phyloP scores from a whole-genome alignment of 2,888 invertebrate species.

The Agrochola circellaris region DNA sequence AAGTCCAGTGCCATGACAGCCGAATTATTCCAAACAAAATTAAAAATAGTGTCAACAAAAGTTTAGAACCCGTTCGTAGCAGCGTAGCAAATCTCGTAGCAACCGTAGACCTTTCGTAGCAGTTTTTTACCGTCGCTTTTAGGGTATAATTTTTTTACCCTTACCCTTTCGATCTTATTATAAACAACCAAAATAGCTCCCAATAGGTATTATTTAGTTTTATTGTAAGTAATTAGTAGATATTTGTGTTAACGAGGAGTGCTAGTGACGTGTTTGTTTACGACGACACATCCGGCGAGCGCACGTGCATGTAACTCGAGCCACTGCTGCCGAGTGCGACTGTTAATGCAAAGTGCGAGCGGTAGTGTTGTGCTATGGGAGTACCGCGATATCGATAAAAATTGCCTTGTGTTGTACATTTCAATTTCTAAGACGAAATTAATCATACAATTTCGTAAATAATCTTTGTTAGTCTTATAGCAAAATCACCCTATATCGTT shows the following conservation, averaged over 20 bases:
- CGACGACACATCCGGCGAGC: conserved; percentile 89
- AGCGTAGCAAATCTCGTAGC: conserved; percentile 44
- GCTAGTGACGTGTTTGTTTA: conserved; percentile 84
- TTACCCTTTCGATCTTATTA: conserved; percentile 20
- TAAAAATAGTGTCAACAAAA: neutral
- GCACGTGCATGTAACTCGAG: conserved; percentile 88
- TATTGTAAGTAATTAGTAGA: conserved; percentile 67
- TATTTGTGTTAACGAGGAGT: conserved; percentile 70
- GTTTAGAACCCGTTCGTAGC: conserved; percentile 43
- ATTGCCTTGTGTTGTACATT: neutral
- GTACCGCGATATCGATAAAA: conserved; percentile 60
- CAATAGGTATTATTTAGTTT: conserved; percentile 57
- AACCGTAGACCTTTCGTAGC: conserved; percentile 49
- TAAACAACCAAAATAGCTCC: conserved; percentile 36
- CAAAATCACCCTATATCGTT: neutral
- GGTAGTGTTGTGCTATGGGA: conserved; percentile 58
- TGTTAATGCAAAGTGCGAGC: conserved; percentile 79
- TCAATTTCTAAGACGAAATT: neutral
- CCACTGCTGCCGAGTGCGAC: conserved; percentile 69
- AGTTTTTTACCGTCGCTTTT: neutral
- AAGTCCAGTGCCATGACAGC: neutral
- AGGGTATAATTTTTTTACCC: neutral
- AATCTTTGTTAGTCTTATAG: neutral
- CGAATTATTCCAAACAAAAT: neutral
- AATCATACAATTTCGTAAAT: neutral